Evolutionary conservation across 1,140 invertebrate species (phyloP).

Genomic region (Drosophila lacertosa): DNA sequence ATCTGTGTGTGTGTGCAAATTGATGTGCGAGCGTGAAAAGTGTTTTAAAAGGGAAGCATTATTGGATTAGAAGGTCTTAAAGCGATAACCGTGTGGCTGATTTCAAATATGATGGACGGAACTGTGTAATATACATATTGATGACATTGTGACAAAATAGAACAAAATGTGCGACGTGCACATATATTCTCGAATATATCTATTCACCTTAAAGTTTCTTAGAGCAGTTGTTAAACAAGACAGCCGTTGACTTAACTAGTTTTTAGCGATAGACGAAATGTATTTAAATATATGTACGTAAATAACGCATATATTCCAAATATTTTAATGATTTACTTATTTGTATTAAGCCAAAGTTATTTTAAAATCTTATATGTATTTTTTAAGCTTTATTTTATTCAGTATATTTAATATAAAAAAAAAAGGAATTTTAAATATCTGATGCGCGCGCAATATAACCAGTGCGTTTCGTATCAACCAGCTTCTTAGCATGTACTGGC

Average conservation of each 20-base stretch:
- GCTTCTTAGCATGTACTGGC: background rate
- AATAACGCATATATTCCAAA: too few relatives aligned
- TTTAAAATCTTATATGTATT: background rate
- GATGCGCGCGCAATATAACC: background rate
- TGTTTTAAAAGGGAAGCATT: slow-evolving; percentile 30
- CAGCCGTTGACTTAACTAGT: too few relatives aligned
- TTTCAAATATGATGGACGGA: background rate
- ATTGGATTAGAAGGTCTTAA: slow-evolving; percentile 28
- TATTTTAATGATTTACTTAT: too few relatives aligned
- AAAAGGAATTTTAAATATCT: background rate
- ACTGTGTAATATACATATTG: background rate
- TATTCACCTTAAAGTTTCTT: too few relatives aligned
- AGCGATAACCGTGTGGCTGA: background rate
- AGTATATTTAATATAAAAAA: too few relatives aligned
- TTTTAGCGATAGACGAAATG: too few relatives aligned
- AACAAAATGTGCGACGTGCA: background rate
- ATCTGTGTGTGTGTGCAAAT: slow-evolving; percentile 19
- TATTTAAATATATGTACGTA: too few relatives aligned
- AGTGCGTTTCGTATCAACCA: slow-evolving; percentile 4
- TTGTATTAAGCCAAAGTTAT: too few relatives aligned
- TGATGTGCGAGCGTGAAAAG: slow-evolving; percentile 31
- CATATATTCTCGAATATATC: too few relatives aligned
- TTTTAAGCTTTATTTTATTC: background rate
- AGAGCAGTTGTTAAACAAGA: too few relatives aligned
- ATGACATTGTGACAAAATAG: background rate